Evolutionary conservation across 2,888 invertebrate genomes (phyloP).

Genomic region (Hoplodrina blanda): DNA sequence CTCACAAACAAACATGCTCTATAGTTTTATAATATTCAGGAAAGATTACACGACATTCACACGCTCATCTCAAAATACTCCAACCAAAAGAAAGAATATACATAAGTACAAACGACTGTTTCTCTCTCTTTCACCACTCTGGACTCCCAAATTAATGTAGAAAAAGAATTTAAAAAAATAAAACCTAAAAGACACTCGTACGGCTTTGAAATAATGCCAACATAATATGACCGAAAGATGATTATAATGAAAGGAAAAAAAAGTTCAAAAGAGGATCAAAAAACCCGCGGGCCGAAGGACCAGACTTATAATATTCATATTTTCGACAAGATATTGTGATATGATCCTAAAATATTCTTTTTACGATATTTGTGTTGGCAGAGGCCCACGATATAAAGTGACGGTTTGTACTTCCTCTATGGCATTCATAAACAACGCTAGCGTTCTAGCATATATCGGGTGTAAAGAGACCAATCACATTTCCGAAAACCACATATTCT

Average conservation of each 20-base stretch:
- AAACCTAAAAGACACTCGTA: not conserved
- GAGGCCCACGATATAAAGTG: not conserved
- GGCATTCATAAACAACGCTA: not conserved
- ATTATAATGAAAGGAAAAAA: conserved; percentile 10
- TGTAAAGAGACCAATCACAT: too few species aligned
- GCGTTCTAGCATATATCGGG: too few species aligned
- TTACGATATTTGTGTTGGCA: conserved; percentile 29
- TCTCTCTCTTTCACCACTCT: too few species aligned
- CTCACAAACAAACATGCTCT: too few species aligned
- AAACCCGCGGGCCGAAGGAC: conserved; percentile 2
- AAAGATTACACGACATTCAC: too few species aligned
- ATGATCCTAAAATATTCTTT: conserved; percentile 22
- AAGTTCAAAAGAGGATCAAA: not conserved
- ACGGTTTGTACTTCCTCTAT: not conserved
- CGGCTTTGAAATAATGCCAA: not conserved
- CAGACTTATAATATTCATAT: conserved; percentile 24
- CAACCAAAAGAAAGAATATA: too few species aligned
- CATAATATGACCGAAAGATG: not conserved
- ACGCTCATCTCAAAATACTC: too few species aligned
- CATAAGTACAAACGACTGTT: too few species aligned
- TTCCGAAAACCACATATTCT: too few species aligned
- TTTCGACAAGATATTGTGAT: conserved; percentile 6
- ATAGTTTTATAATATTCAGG: too few species aligned
- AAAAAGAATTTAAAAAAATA: not conserved
- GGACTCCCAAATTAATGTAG: not conserved